Evolutionary conservation across 2,113 vertebrate genomes (phyloP).

Genomic region (Falcunculus frontatus): DNA sequence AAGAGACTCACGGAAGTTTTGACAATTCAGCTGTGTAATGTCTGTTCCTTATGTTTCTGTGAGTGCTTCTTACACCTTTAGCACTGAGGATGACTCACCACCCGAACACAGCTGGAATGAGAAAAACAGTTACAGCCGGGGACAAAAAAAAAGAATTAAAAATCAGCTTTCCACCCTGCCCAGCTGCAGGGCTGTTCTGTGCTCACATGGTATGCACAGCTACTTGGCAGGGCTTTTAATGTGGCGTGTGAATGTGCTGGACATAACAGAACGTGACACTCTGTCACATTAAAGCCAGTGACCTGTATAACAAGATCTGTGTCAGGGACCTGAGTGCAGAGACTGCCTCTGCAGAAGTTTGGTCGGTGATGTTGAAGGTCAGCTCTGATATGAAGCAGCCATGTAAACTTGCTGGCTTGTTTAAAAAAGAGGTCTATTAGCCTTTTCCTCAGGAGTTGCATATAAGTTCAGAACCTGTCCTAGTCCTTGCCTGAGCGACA

Average conservation of each 20-base stretch:
- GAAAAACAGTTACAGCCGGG: background rate
- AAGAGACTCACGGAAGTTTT: background rate
- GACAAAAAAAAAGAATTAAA: background rate
- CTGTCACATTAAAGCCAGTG: background rate
- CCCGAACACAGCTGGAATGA: background rate
- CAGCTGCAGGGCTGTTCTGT: background rate
- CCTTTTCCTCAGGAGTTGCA: background rate
- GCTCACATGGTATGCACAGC: background rate
- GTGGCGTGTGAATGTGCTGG: background rate
- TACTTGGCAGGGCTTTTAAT: background rate
- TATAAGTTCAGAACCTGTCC: background rate
- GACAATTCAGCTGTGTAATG: background rate
- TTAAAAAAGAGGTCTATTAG: background rate
- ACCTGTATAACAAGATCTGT: background rate
- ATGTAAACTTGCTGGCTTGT: background rate
- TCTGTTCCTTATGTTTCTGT: constrained; percentile 9
- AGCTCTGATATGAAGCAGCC: background rate
- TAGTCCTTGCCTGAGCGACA: background rate
- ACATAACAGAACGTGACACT: rapidly evolving
- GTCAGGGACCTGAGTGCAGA: background rate
- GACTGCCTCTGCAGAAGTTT: background rate
- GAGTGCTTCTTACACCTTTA: constrained; percentile 1
- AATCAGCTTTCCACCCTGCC: background rate
- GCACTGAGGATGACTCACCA: background rate
- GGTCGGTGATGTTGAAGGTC: background rate